A percentile compares a stretch with the other conserved stretches of the same genome.
phyloP scores from a whole-genome alignment of 2,888 invertebrate genomes.

The Trichacis sp. region DNA sequence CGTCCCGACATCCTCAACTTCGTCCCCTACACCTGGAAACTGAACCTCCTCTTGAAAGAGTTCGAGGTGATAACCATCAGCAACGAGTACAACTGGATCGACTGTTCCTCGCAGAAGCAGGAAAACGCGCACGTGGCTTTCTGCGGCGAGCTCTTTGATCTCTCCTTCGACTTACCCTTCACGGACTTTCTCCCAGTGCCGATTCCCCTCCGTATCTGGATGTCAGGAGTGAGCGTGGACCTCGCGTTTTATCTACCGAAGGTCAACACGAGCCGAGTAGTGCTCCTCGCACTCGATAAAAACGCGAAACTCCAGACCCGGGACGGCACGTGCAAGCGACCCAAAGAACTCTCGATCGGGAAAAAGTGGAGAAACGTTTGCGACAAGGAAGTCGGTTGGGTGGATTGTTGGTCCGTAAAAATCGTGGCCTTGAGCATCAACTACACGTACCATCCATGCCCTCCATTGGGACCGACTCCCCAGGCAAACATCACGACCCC shows the following conservation, averaged over 20 bases:
- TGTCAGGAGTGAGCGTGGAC: slow-evolving; percentile 95
- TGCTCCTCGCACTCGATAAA: slow-evolving; percentile 86
- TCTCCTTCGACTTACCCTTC: slow-evolving; percentile 94
- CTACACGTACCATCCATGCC: slow-evolving; percentile 93
- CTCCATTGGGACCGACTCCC: slow-evolving; percentile 87
- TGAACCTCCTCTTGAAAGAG: slow-evolving; percentile 90
- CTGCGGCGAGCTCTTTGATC: slow-evolving; percentile 92
- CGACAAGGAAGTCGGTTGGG: slow-evolving; percentile 83
- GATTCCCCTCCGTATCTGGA: slow-evolving; percentile 90
- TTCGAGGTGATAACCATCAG: slow-evolving; percentile 93
- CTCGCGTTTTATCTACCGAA: slow-evolving; percentile 91
- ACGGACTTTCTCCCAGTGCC: slow-evolving; percentile 93
- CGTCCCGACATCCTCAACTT: slow-evolving; percentile 94
- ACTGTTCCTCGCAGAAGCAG: slow-evolving; percentile 94
- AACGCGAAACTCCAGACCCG: slow-evolving; percentile 88
- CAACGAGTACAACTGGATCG: slow-evolving; percentile 99
- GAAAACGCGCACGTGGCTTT: slow-evolving; percentile 95
- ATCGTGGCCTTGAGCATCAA: slow-evolving; percentile 92
- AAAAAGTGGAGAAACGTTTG: slow-evolving; percentile 88
- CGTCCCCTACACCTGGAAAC: slow-evolving; percentile 96
- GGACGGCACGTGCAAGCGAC: slow-evolving; percentile 75
- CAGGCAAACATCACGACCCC: slow-evolving; percentile 95
- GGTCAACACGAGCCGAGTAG: slow-evolving; percentile 87
- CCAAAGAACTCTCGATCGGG: slow-evolving; percentile 71
- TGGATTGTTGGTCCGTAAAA: slow-evolving; percentile 96